Conservation (phyloP, 2,888 invertebrate species). For the Andrena haemorrhoa region DNA sequence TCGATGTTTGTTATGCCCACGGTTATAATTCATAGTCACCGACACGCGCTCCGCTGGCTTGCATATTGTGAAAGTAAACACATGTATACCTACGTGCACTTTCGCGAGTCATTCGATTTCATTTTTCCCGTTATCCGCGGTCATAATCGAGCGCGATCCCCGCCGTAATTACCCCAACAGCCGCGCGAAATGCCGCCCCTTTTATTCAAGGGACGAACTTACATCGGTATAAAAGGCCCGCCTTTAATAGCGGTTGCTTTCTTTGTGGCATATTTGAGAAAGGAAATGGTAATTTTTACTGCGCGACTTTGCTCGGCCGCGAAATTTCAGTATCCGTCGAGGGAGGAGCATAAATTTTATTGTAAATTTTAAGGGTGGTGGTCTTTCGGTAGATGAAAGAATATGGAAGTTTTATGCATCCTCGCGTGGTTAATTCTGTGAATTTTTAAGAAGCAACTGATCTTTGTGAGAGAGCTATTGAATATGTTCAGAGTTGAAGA, state of each 20-base stretch:
- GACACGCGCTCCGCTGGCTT: constrained; percentile 17
- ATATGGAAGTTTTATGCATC: too few species aligned
- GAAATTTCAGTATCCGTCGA: background rate
- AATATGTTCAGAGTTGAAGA: too few species aligned
- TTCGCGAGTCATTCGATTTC: constrained; percentile 31
- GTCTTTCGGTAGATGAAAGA: background rate
- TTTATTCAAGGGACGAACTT: constrained; percentile 1
- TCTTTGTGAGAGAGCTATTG: too few species aligned
- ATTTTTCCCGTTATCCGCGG: constrained; percentile 28
- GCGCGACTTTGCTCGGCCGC: background rate
- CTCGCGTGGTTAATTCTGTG: too few species aligned
- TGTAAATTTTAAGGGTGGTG: background rate
- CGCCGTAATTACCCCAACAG: constrained; percentile 1
- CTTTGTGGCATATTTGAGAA: background rate
- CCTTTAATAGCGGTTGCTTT: background rate
- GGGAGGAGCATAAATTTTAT: constrained; percentile 1
- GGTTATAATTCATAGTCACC: constrained; percentile 52
- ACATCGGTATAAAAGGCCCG: background rate
- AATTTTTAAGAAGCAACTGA: too few species aligned
- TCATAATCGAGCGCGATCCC: constrained; percentile 23
- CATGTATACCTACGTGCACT: constrained; percentile 2
- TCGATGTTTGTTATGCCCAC: constrained; percentile 54
- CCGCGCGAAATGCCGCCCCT: background rate
- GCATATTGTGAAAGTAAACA: constrained; percentile 50
- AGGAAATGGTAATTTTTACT: constrained; percentile 7